Evolutionary conservation across 2,113 vertebrate genomes (phyloP), one percentile per base, ranked within the genome.

Genomic region (Nothobranchius kuhntae): DNA sequence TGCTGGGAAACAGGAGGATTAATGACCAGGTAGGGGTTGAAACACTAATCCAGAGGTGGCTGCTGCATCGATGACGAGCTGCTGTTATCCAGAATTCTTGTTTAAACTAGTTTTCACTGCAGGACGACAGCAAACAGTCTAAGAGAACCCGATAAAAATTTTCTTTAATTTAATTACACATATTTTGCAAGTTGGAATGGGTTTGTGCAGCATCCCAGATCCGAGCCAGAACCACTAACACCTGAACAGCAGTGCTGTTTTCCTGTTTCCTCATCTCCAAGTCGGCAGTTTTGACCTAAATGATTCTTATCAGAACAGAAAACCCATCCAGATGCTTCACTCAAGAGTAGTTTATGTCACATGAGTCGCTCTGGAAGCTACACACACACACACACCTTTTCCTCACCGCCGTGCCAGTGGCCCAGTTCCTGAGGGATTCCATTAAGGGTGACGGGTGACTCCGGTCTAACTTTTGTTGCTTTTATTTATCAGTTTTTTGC

Each of bases 201-300:
- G 60, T 65, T 71, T 71, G 6, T 55, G 3, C n/a, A 51, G 35
- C 13, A 0, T 10, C 56, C 51, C 12, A 14, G 6, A 21, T 21
- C 21, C 21, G 21, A 11, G 51, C 35, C 51, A 10, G 50, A 26
- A 68, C 61, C 38, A 15, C 13, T 24, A 15, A 3, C 0, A 65
- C 35, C 63, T 26, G 17, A 63, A 60, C 24, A 60, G 6, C 52
- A 2, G 40, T 63, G 62, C 65, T 50, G 65, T 13, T 54, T 67
- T 30, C 17, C 15, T 15, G 15, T 15, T 12, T 8, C 2, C 6
- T 21, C 0, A 6, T 26, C 11, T 66, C 40, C 15, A 42, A 54
- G 66, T 85, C 85, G 79, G 75, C 75, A 70, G 47, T 83, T 82
- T 45, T 10, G 24, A 78, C 65, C 68, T 40, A 17, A 24, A 59